Conservation (phyloP, 2,113 vertebrate species). For the Mormoops blainvillei region DNA sequence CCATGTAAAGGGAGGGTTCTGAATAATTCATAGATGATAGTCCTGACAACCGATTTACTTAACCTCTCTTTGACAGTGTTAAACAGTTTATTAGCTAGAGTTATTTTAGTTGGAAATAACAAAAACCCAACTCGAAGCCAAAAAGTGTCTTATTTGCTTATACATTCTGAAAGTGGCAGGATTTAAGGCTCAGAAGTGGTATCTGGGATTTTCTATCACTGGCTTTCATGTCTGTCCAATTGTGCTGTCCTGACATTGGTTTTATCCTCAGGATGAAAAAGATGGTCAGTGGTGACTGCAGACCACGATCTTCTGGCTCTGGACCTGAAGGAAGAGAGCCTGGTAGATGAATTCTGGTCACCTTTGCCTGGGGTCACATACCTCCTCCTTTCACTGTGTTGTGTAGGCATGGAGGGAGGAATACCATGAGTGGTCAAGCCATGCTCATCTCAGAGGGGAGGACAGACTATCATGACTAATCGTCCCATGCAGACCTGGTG, state of each 20-base stretch:
- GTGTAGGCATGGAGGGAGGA: not conserved
- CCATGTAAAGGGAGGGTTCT: not conserved
- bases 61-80: not conserved
- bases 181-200: not conserved
- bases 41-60: not conserved
- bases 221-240: not conserved
- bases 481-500: not conserved
- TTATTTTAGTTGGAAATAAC: not conserved
- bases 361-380: not conserved
- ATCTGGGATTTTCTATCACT: not conserved
- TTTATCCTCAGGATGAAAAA: not conserved
- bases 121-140: slow-evolving; percentile 14
- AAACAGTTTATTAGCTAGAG: not conserved
- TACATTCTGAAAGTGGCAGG: not conserved
- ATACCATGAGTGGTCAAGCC: not conserved
- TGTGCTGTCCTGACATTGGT: not conserved
- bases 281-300: not conserved
- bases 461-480: not conserved
- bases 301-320: not conserved
- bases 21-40: not conserved
- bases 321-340: not conserved
- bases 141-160: not conserved
- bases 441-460: not conserved
- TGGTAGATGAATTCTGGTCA: not conserved
- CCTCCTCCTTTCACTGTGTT: not conserved